Percentiles rank a stretch among this genome's conserved stretches.
Conservation (phyloP, 2,888 invertebrate genomes). For the Odontocolon sp. region DNA sequence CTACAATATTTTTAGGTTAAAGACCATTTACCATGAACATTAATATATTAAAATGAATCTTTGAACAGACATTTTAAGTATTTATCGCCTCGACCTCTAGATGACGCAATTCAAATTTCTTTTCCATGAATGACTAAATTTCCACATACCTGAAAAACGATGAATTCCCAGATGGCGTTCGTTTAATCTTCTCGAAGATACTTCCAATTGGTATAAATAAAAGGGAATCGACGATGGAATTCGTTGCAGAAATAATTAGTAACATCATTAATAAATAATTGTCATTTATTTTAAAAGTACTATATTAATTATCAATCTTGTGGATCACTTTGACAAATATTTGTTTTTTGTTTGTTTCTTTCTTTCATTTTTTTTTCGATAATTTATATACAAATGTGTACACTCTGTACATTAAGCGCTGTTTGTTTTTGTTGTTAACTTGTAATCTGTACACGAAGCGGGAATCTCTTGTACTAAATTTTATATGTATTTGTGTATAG, state of each 20-base stretch:
- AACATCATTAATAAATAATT: not conserved
- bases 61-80: too few species aligned
- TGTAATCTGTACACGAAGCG: conserved; percentile 68
- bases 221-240: not conserved
- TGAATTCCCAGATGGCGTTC: not conserved
- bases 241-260: not conserved
- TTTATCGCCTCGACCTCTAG: too few species aligned
- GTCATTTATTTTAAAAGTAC: conserved; percentile 71
- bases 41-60: too few species aligned
- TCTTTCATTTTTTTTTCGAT: conserved; percentile 59
- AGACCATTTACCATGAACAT: too few species aligned
- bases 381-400: conserved; percentile 74
- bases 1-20: too few species aligned
- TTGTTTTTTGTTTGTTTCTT: conserved; percentile 12
- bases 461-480: conserved; percentile 35
- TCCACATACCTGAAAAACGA: not conserved
- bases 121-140: not conserved
- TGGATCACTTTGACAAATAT: conserved; percentile 43
- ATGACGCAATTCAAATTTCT: too few species aligned
- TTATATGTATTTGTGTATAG: not conserved
- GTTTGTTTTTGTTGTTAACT: conserved; percentile 60
- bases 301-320: conserved; percentile 69
- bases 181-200: not conserved
- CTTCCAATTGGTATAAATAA: not conserved
- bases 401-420: conserved; percentile 69